A percentile compares a stretch with the other conserved stretches of the same genome.
phyloP scores from a whole-genome alignment of 2,113 vertebrate species.

The human (Homo sapiens) region DNA sequence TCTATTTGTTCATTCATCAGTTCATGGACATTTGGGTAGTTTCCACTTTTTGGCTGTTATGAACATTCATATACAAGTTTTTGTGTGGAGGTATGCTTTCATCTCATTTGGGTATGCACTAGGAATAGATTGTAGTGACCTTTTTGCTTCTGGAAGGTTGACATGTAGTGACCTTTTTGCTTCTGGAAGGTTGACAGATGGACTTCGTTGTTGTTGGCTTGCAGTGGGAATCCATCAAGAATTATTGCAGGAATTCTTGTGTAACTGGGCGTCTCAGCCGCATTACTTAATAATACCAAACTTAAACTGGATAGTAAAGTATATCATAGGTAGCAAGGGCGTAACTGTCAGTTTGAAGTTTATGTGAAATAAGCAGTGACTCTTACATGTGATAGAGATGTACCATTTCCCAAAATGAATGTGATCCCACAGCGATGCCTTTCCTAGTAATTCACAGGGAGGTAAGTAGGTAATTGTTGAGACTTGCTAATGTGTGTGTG shows the following conservation, averaged over 20 bases:
- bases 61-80: neutral
- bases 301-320: neutral
- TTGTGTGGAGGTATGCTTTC: neutral
- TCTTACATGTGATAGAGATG: conserved; percentile 34
- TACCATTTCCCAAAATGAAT: conserved; percentile 40
- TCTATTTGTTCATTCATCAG: neutral
- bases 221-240: neutral
- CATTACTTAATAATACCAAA: neutral
- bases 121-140: neutral
- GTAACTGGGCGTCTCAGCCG: neutral
- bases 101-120: neutral
- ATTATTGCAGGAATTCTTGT: neutral
- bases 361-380: conserved; percentile 43
- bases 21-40: neutral
- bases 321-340: neutral
- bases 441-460: conserved; percentile 46
- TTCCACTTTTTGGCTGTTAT: neutral
- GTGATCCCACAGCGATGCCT: conserved; percentile 69
- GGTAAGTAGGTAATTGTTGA: conserved; percentile 70
- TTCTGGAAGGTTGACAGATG: neutral
- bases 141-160: neutral
- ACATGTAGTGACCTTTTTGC: neutral
- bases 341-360: conserved; percentile 56
- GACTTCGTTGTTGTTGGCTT: neutral
- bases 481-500: conserved; percentile 64